phyloP scores from a whole-genome alignment of 1,140 invertebrate genomes.

The Drosophila ogumai region DNA sequence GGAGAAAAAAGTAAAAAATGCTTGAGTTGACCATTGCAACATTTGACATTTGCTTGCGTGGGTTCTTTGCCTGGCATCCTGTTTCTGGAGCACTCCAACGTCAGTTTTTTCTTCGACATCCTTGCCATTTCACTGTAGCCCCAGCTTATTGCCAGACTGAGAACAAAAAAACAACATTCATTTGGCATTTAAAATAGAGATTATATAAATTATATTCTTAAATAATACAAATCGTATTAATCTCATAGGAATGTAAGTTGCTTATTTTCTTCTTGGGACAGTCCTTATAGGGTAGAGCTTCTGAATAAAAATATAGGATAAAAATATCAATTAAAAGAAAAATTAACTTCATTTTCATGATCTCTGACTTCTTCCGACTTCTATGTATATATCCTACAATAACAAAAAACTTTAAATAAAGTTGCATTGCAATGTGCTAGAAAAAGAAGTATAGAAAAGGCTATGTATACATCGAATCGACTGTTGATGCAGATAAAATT shows the following conservation, averaged over 20 bases:
- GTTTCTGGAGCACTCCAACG: constrained; percentile 2
- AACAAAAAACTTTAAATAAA: too few relatives aligned
- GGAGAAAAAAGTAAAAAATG: constrained; percentile 1
- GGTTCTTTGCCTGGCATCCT: constrained; percentile 21
- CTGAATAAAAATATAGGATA: too few relatives aligned
- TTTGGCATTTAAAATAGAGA: not conserved
- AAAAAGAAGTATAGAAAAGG: too few relatives aligned
- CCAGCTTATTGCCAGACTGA: constrained; percentile 12
- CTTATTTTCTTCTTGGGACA: too few relatives aligned
- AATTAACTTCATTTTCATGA: too few relatives aligned
- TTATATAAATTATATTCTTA: not conserved
- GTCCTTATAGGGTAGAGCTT: too few relatives aligned
- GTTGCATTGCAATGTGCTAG: too few relatives aligned
- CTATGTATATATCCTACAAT: too few relatives aligned
- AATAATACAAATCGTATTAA: not conserved
- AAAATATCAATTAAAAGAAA: too few relatives aligned
- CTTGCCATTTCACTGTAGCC: constrained; percentile 1
- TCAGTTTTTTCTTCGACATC: constrained; percentile 1
- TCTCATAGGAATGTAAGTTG: not conserved
- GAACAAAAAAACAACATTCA: not conserved
- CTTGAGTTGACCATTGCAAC: constrained; percentile 1
- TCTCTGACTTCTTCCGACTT: too few relatives aligned
- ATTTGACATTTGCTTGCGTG: constrained; percentile 32
- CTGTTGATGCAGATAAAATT: not conserved
- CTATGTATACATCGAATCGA: too few relatives aligned